Conservation (phyloP, 2,797 vertebrate genomes). For the Yasuhikotakia modesta region DNA sequence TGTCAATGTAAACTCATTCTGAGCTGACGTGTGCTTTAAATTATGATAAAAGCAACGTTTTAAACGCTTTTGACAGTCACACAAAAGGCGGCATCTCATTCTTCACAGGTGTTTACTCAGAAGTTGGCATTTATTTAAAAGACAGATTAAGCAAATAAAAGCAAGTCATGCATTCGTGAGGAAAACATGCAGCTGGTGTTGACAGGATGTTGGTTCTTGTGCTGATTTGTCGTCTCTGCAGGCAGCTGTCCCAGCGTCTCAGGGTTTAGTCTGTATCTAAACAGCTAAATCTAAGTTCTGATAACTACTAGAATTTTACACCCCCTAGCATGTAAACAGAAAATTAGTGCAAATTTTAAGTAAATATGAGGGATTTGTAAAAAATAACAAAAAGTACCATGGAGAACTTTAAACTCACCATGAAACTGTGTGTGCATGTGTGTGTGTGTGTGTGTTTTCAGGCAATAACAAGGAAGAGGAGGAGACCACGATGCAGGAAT, state of each 20-base stretch:
- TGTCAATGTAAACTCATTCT: neutral
- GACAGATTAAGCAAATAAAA: conserved; percentile 41
- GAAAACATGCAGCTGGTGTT: conserved; percentile 41
- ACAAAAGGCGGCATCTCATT: conserved; percentile 6
- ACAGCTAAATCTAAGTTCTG: conserved; percentile 57
- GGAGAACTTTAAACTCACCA: too few species aligned
- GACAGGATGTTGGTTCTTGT: conserved; percentile 55
- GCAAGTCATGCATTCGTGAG: conserved; percentile 41
- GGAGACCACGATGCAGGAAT: conserved; percentile 99
- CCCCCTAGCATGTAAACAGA: conserved; percentile 72
- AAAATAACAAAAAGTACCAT: too few species aligned
- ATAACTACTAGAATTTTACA: conserved; percentile 74
- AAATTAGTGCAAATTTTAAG: conserved; percentile 64
- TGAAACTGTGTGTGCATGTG: conserved; percentile 36
- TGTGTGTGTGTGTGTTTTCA: conserved; percentile 63
- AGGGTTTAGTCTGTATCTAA: conserved; percentile 66
- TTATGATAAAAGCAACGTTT: neutral
- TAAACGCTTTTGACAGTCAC: conserved; percentile 3
- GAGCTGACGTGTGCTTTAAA: neutral
- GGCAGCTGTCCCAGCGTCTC: conserved; percentile 66
- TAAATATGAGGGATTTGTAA: too few species aligned
- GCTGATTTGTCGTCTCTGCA: conserved; percentile 69
- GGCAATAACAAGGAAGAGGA: conserved; percentile 97
- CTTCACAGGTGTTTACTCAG: conserved; percentile 9
- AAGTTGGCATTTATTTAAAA: conserved; percentile 17